Base-by-base conservation (phyloP, 2,888 invertebrate species). In the Operophtera brumata region DNA sequence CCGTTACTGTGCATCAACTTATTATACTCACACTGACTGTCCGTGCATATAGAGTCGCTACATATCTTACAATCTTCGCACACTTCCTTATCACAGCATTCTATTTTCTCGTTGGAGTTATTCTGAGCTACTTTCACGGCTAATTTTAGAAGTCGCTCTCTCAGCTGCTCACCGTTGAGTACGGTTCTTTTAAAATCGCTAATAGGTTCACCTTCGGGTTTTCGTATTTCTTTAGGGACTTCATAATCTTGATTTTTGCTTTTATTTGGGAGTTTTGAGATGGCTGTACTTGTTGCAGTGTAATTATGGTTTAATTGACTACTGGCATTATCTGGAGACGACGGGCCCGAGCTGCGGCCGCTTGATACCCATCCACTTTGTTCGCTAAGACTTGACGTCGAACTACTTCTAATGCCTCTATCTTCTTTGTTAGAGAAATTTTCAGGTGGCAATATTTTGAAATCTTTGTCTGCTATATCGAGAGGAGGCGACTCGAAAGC, bases 321-420 rank as follows among this genome's bases (percentile, higher is more conserved):
- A 80, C 83, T 91, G 47, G 81, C 84, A 70, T 86, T 84, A 70
- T 93, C 93, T 4, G 93, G 93, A 47, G 92, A 91, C 0, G 93
- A 93, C n/a, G 91, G 91, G 13, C 91, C 91, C 46, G 93, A 93
- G 71, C 93, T 93, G 39, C 92, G 90, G 40, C 94, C 93, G 68
- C 95, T 96, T 28, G 96, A 96, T 0, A 96, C 96, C 96, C 96
- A 96, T 1, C 96, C 96, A 72, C 96, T 96, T 80, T 95, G 95
- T 79, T 96, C 96, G 69, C 96, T 96, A 57, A 94, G 82, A 54
- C 93, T 93, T 11, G 94, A 93, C 0, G 94, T 93, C 7, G 93
- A 93, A 65, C 86, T 91, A 52, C 91, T 92, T 71, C 80, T 81
- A 54, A 80, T 84, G 28, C 68, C 69, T 66, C 87, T 88, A 32